Percentiles rank a stretch among this genome's conserved stretches.
These are phyloP conservation scores for Esox niger DNA, from an alignment of 2,113 vertebrate species.

Conservation along the genomic window DNA sequence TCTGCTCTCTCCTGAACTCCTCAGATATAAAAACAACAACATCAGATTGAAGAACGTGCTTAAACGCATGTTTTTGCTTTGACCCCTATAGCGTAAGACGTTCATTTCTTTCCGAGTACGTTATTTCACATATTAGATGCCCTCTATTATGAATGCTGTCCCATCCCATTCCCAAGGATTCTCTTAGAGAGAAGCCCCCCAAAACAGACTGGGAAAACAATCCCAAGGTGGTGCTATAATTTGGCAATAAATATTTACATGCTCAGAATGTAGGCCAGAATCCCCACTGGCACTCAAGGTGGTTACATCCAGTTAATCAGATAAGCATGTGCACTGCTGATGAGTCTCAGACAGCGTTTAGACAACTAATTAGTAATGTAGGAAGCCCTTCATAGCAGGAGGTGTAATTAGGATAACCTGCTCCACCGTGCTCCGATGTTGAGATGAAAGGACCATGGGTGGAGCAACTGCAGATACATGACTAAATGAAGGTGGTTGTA, in stretches of 20 bases:
- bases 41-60: neutral
- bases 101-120: neutral
- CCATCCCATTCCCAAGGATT: slow-evolving; percentile 5
- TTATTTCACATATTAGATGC: neutral
- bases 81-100: neutral
- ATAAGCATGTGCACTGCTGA: slow-evolving; percentile 33
- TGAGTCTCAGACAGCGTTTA: slow-evolving; percentile 56
- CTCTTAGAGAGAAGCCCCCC: slow-evolving; percentile 9
- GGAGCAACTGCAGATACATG: slow-evolving; percentile 7
- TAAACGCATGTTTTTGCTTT: neutral
- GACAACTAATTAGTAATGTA: slow-evolving; percentile 60
- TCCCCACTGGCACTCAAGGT: slow-evolving; percentile 38
- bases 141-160: slow-evolving; percentile 9
- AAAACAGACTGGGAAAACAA: slow-evolving; percentile 24
- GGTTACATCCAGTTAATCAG: slow-evolving; percentile 48
- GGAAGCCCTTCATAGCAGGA: slow-evolving; percentile 49
- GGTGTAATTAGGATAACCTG: slow-evolving; percentile 63
- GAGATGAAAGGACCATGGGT: slow-evolving; percentile 27
- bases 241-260: slow-evolving; percentile 51
- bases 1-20: no score
- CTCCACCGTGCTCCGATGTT: slow-evolving; percentile 26
- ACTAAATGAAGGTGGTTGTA: slow-evolving; percentile 4
- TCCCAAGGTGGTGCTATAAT: slow-evolving; percentile 46
- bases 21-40: no score
- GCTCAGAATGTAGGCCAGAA: slow-evolving; percentile 39